Conservation (phyloP, 1,140 invertebrate genomes). For the Megalopta genalis region DNA sequence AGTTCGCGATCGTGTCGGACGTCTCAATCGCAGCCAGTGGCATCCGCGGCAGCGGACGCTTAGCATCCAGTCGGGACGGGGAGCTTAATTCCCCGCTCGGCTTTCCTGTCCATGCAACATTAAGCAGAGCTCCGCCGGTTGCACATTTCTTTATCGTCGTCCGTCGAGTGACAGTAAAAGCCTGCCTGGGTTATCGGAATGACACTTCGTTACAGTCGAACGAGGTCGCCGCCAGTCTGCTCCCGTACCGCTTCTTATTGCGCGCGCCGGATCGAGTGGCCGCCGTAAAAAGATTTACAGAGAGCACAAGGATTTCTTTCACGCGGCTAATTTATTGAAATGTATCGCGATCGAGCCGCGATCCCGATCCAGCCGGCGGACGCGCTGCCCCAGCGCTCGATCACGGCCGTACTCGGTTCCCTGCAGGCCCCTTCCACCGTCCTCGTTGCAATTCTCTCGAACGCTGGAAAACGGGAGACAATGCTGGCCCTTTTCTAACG, state of each 20-base stretch:
- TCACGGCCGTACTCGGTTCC: no score
- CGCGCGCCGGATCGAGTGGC: constrained; percentile 51
- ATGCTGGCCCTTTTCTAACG: no score
- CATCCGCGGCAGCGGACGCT: constrained; percentile 22
- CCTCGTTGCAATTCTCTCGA: no score
- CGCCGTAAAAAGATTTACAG: constrained; percentile 52
- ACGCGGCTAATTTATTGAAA: constrained; percentile 40
- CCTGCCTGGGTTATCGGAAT: constrained; percentile 63
- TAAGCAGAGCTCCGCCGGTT: constrained; percentile 54
- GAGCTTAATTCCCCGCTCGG: constrained; percentile 47
- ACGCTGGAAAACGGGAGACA: no score
- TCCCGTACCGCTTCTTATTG: constrained; percentile 42
- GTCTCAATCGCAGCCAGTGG: constrained; percentile 29
- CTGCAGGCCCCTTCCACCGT: no score
- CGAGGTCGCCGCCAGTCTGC: constrained; percentile 55
- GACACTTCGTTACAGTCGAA: constrained; percentile 63
- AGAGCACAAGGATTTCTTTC: constrained; percentile 57
- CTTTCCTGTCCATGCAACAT: constrained; percentile 53
- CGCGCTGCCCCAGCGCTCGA: no score
- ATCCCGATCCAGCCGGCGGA: no score
- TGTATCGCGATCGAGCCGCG: constrained; percentile 21
- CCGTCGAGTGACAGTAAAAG: constrained; percentile 55
- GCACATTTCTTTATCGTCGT: constrained; percentile 61
- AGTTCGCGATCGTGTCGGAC: constrained; percentile 1
- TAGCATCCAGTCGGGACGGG: no score